Evolutionary conservation across 2,113 vertebrate genomes (phyloP), one percentile per base, ranked within the genome.

Genomic region (Embiotoca jacksoni): DNA sequence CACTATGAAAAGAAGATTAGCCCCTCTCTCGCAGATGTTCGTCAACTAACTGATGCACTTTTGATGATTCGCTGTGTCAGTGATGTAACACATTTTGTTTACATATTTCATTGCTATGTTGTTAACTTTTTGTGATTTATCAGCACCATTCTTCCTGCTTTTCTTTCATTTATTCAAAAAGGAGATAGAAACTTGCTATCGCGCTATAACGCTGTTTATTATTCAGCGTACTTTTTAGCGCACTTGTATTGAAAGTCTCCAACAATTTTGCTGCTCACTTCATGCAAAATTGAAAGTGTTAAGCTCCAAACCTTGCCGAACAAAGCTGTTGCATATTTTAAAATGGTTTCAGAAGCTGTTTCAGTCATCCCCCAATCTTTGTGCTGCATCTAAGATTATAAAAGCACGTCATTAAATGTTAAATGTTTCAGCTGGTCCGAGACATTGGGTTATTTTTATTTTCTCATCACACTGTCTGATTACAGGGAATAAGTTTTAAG

Each of bases 261-360:
- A 23, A 55, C 50, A 66, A 64, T 86, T 65, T 65, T 66, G 67
- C 72, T 23, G 8, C 78, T 32, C 60, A 69, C 83, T 73, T 91
- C 72, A 88, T 93, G 80, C 59, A 88, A 85, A 81, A 87, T 89
- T 88, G 7, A 91, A 80, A 79, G 8, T 11, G 37, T 70, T 78
- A 75, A 87, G 76, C 44, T 63, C 49, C 67, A 87, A 89, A 78
- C 77, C 80, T 86, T 31, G 5, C 59, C 55, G 61, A 86, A 83
- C 87, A 84, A 88, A 78, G 83, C 72, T 87, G 69, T 46, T 89
- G 79, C 72, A 86, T 90, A 88, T 89, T 93, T 89, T 60, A 91
- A 36, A 44, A 60, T 5, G 37, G 50, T 80, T 84, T 91, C 62
- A 69, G 32, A 75, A 66, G 62, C 63, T 11, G 33, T 86, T 78